Base-by-base conservation (phyloP, 2,888 invertebrate genomes). In the Falcaria lacertinaria region DNA sequence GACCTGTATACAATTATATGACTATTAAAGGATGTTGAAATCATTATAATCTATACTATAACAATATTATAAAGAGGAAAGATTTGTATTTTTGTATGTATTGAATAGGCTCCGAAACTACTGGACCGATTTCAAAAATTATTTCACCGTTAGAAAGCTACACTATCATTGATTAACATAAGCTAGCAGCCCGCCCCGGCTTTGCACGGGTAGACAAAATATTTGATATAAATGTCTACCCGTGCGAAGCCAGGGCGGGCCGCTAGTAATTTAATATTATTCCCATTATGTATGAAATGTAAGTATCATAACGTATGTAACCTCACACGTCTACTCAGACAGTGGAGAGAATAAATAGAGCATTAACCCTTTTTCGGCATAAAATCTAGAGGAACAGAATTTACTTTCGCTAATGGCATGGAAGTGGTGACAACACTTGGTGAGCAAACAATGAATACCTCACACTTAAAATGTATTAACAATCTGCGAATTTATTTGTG, bases 371-470 rank as follows among this genome's bases (percentile, higher is more conserved):
- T 63, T 66, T 61, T 60, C 52, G 56, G 50, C 54, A 64, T 54
- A 69, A 69, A 68, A 61, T 58, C 60, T 55, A 60, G 62, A 64
- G 55, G 60, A 59, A 58, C 60, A 54, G 57, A 59, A 69, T 71
- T 68, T 69, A 61, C 62, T 60, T 62, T 55, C 58, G 58, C 68
- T 74, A 75, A 76, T 74, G 69, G 72, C 56, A 52, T 61, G 64
- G 53, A 67, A 69, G 63, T 65, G 62, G 64, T 47, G 66, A 61
- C 66, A 62, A 62, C 59, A 60, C 47, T 60, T 36, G 52, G 60
- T 54, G 52, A 52, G 64, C 69, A 74, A 75, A 74, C 66, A 74
- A 70, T 66, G 64, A 57, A 63, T 65, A 64, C 60, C 66, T 64
- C 58, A 54, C 65, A 65, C 62, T 67, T 60, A 59, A n/a, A 52